Evolutionary conservation across 2,113 vertebrate genomes (phyloP), one percentile per base, ranked within the genome.

Genomic region (Pithys albifrons): DNA sequence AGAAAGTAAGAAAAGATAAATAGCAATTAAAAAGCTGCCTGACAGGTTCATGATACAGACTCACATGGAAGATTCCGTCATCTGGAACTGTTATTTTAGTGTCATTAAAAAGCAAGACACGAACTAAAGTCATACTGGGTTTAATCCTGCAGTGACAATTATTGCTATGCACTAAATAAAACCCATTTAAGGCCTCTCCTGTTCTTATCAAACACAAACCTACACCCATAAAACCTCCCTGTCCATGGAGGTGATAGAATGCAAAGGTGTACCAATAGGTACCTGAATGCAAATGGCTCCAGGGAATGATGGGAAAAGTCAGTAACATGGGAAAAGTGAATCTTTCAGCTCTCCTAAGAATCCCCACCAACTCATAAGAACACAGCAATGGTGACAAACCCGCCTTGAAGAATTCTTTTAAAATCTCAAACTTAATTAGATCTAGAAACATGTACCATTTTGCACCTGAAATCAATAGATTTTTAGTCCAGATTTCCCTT

Each of bases 291-390:
- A n/a, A 82, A 49, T 4, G 2, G 31, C 57, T 61, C 10, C 28
- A 46, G 8, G 31, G 46, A 65, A 54, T 20, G 28, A 45, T 11
- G 11, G 10, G 7, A 49, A 41, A 72, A 88, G 23, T 33, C 57
- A 55, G 11, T 17, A 76, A 18, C 9, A 48, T 1, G 19, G 8
- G 5, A 66, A 65, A 57, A 77, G 27, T 5, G 25, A 94, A 73
- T 27, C 10, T 81, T 54, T 54, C 20, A 48, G 7, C n/a, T 83
- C 66, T 78, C 46, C 35, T 33, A 35, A 23, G 31, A 75, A 46
- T 16, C 4, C 9, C 2, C 24, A 49, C 10, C 12, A 71, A 27
- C 29, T 17, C 17, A 27, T 0, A 0, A 6, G 25, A 75, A 65
- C 35, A 61, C 9, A 29, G 11, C 29, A 64, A 6, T 29, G 16